Base-by-base conservation (phyloP, 2,888 invertebrate species). In the Erpobdella octoculata region DNA sequence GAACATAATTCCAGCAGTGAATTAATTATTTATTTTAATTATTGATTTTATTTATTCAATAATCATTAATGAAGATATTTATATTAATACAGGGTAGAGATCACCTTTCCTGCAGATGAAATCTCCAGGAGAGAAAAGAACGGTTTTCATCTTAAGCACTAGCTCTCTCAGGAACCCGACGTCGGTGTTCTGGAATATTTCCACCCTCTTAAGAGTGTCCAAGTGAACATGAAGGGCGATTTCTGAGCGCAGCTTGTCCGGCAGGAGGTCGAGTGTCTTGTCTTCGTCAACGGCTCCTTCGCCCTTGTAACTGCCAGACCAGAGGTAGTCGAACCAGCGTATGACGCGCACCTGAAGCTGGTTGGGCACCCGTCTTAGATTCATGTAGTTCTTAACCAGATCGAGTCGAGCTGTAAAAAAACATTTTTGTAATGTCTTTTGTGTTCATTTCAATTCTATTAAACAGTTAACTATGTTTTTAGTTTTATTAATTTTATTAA, bases 91-190 rank as follows among this genome's bases (percentile, higher is more conserved):
- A 46, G 5, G 21, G 46, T n/a, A n/a, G n/a, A n/a, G n/a, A n/a
- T n/a, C n/a, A 96, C 96, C 96, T 90, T 97, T 97, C 79, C 95
- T 89, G 86, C 97, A 97, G 83, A 97, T 96, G 85, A 92, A 97
- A 86, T 97, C 97, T 73, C 96, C 95, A 35, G 97, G 97, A 78
- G 95, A 95, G 86, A 96, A 97, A 76, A 97, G 88, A 68, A 96
- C 95, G 70, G 96, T 96, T 79, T 94, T 87, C 76, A 97, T 87
- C 83, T 93, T 88, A 76, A 97, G 87, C 79, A 97, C 97, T 80
- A 97, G 87, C 85, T 96, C 96, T 84, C 96, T 95, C 76, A 97
- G 88, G 87, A 97, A 97, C 72, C 97, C 97, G 74, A 96, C 96
- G 85, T 97, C 97, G 69, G 96, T 97, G 85, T 96, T 95, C 87